Evolutionary conservation across 1,140 invertebrate species (phyloP), one percentile per base, ranked within the genome.

Genomic region (Drosophila triauraria): DNA sequence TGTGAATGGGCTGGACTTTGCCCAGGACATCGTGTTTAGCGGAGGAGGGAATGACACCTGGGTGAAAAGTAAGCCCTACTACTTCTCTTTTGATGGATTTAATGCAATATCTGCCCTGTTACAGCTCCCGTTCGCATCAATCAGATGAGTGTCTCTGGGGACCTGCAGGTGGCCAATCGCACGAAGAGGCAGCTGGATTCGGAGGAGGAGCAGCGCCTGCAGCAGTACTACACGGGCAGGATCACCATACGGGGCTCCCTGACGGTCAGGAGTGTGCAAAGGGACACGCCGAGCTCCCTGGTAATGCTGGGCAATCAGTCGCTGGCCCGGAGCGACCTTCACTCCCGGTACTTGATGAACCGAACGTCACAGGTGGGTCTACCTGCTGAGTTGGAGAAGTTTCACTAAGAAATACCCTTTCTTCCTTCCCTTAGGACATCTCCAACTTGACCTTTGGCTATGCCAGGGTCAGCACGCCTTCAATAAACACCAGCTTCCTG

Each of bases 161-260:
- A 82, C 44, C 43, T 91, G 4, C n/a, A 65, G 15, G 64, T 91
- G 27, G 70, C 50, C 4, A 82, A 87, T 46, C 53, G 64, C 0
- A 44, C 35, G 0, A 40, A 25, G 25, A 23, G 23, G 30, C 46
- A 69, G 63, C 38, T 23, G 30, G 57, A 51, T 17, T 7, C 23
- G 1, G 57, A 59, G 0, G 10, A 27, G 1, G n/a, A 50, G 17
- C 51, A 35, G 4, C 40, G 51, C 3, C 57, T 92, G 3, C 88
- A 91, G 59, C 91, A 92, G 30, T 87, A 91, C 27, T 92, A 92
- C 25, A 91, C 80, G 6, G 83, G 78, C 17, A 80, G 53, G 44
- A 71, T 92, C 0, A 74, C 53, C 3, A 63, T 92, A 5, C 80
- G 75, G 7, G 91, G 91, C 0, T 79, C 85, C 0, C 53, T 92